These are phyloP conservation scores for Dasyurus viverrinus DNA, from an alignment of 2,113 vertebrate genomes.

Conservation along the genomic window DNA sequence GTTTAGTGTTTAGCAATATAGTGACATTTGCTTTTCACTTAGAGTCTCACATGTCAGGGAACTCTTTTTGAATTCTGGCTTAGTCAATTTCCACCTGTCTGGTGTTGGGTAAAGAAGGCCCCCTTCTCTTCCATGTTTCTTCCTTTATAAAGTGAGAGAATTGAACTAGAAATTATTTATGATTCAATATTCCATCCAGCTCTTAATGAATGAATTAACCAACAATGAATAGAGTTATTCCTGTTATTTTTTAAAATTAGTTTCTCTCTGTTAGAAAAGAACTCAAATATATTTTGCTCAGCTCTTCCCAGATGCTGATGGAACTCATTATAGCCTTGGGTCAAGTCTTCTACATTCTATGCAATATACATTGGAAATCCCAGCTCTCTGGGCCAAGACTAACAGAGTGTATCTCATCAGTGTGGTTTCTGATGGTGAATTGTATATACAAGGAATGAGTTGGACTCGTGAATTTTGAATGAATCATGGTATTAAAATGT, in stretches of 20 bases:
- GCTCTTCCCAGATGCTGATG: neutral
- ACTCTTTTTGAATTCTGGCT: neutral
- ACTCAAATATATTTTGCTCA: neutral
- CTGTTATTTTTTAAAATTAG: neutral
- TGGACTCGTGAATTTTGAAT: neutral
- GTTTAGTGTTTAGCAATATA: neutral
- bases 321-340: neutral
- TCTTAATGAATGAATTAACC: neutral
- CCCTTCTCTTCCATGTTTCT: neutral
- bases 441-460: neutral
- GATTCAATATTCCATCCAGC: neutral
- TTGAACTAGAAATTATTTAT: neutral
- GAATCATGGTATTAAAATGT: neutral
- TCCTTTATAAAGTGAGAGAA: neutral
- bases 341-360: neutral
- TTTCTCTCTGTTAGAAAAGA: neutral
- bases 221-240: neutral
- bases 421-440: neutral
- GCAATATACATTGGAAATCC: neutral
- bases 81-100: neutral
- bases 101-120: neutral
- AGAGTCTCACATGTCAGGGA: neutral
- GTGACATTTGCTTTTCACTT: rapidly evolving
- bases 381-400: neutral
- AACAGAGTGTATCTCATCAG: neutral